These are phyloP conservation scores for Jacana jacana DNA, from an alignment of 2,113 vertebrate genomes.

Conservation along the genomic window DNA sequence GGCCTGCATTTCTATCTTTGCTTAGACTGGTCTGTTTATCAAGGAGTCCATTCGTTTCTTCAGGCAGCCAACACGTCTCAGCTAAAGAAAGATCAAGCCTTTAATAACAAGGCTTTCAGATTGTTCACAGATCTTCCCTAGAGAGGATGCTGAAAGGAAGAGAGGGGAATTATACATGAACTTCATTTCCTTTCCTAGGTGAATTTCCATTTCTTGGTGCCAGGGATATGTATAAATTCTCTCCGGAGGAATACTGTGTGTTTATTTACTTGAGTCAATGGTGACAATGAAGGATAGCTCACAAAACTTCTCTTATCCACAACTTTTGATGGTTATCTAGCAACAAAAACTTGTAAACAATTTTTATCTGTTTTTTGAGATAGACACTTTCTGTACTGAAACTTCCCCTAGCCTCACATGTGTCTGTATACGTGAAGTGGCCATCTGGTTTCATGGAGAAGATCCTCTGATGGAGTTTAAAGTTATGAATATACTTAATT, in stretches of 20 bases:
- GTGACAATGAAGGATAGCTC: not conserved
- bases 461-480: not conserved
- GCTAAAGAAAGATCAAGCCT: not conserved
- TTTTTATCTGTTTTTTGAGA: not conserved
- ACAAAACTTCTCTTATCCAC: not conserved
- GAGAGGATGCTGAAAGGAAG: conserved; percentile 4
- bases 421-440: not conserved
- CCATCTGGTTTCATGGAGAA: not conserved
- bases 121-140: not conserved
- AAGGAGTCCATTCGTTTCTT: not conserved
- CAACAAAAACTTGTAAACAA: not conserved
- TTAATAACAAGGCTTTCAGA: not conserved
- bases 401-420: not conserved
- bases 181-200: not conserved
- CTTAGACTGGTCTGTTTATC: not conserved
- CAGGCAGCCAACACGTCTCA: not conserved
- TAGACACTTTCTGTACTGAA: not conserved
- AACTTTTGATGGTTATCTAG: not conserved
- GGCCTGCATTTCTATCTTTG: not conserved
- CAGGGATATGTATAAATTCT: not conserved
- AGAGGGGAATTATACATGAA: not conserved
- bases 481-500: not conserved
- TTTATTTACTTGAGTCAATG: not conserved
- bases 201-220: not conserved
- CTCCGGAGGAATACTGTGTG: not conserved